Base-by-base conservation (phyloP, 1,140 invertebrate species). In the Zaprionus inermis region DNA sequence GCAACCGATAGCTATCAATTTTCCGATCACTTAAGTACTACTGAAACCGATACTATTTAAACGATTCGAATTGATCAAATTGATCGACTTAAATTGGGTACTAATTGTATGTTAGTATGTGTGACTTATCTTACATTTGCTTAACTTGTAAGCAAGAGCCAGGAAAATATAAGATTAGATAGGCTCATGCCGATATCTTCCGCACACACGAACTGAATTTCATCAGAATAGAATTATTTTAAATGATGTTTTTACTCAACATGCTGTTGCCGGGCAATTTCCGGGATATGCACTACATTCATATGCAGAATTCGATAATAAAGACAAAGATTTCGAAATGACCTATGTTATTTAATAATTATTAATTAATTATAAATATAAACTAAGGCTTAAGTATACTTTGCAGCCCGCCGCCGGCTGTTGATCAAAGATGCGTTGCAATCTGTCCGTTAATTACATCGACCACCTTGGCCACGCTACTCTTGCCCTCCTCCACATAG, bases 381-480 rank as follows among this genome's bases (percentile, higher is more conserved):
- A 49, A 3, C 18, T 49, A 49, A 49, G 9, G 44, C 34, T 61
- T 54, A 54, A 18, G 14, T 30, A 18, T 72, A 72, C 12, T 1
- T 3, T 9, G 12, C 14, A 1, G 16, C 1, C 18, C 12, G 14
- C 36, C 14, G 2, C 14, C 5, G n/a, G 7, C 7, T 16, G 7
- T 44, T 46, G n/a, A 36, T 78, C 7, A 89, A 36, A 88, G 76
- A 55, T 78, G 77, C 11, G 72, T 69, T 24, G 77, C 30, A 32
- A 84, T 80, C 41, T 89, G 79, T 7, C 84, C 83, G 14, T 89
- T 89, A 18, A 54, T 70, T 7, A 51, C 59, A 16, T 36, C 67
- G 14, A 63, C 55, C 18, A 46, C 61, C 28, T 84, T 84, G 68
- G 85, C 77, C n/a, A 78, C 74, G 7, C 70, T 67, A 5, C 74